Evolutionary conservation across 2,797 vertebrate species (phyloP).

Genomic region (Neopelma chrysocephalum): DNA sequence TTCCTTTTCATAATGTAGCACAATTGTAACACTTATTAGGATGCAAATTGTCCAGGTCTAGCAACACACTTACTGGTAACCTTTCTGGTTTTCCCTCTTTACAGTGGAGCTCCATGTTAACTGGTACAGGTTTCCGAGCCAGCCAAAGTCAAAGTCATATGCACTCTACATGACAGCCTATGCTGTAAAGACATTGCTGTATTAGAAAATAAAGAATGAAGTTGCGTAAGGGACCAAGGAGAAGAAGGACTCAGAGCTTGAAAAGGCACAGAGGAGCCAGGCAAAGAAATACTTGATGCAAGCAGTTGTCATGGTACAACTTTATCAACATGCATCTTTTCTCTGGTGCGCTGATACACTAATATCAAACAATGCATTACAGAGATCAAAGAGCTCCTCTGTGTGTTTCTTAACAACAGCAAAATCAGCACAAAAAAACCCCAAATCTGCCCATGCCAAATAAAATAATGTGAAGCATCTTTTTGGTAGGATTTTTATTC

Average conservation of each 20-base stretch:
- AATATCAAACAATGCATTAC: background rate
- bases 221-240: background rate
- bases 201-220: background rate
- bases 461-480: background rate
- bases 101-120: background rate
- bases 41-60: background rate
- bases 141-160: background rate
- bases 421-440: background rate
- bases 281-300: background rate
- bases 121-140: background rate
- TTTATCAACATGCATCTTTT: background rate
- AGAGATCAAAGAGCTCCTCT: background rate
- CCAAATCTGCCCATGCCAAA: background rate
- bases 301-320: background rate
- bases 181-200: background rate
- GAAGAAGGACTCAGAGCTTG: background rate
- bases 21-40: background rate
- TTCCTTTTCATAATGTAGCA: background rate
- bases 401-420: background rate
- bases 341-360: background rate
- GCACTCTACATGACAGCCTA: background rate
- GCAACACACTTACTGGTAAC: background rate
- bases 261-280: background rate
- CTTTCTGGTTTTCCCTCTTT: background rate
- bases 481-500: background rate